Evolutionary conservation across 2,113 vertebrate genomes (phyloP).

Genomic region (Hyaena hyaena): DNA sequence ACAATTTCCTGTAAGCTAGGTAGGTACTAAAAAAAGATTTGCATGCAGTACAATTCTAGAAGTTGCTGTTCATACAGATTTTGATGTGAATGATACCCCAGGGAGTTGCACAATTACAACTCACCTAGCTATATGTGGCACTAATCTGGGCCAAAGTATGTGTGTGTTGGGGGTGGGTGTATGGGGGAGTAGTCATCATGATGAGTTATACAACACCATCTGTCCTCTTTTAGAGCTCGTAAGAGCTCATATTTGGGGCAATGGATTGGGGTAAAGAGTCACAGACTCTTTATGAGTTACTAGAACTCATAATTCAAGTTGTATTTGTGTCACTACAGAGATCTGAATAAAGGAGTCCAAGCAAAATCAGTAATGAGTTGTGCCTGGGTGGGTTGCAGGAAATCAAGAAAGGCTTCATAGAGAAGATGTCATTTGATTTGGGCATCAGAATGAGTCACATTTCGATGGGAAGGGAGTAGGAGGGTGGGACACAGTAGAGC

Average conservation of each 20-base stretch:
- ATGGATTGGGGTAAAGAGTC: neutral
- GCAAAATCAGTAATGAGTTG: neutral
- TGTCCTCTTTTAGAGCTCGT: neutral
- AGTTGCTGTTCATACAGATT: neutral
- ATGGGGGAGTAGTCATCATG: rapidly evolving
- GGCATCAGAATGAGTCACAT: neutral
- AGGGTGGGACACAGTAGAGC: neutral
- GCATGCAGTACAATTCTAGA: neutral
- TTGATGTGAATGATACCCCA: neutral
- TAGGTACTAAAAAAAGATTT: neutral
- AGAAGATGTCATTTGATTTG: constrained; percentile 27
- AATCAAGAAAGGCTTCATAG: neutral
- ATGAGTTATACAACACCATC: neutral
- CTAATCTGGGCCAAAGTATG: neutral
- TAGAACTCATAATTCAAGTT: neutral
- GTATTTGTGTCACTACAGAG: neutral
- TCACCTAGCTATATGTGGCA: neutral
- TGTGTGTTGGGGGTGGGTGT: neutral
- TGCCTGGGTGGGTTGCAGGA: neutral
- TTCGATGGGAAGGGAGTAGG: neutral
- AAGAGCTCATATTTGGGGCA: neutral
- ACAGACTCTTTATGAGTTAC: neutral
- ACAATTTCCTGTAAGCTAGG: neutral
- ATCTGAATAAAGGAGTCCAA: neutral
- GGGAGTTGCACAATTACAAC: neutral